Percentiles rank a stretch among this genome's conserved stretches.
phyloP scores from a whole-genome alignment of 2,888 invertebrate genomes.

The Drosophila meridiana region DNA sequence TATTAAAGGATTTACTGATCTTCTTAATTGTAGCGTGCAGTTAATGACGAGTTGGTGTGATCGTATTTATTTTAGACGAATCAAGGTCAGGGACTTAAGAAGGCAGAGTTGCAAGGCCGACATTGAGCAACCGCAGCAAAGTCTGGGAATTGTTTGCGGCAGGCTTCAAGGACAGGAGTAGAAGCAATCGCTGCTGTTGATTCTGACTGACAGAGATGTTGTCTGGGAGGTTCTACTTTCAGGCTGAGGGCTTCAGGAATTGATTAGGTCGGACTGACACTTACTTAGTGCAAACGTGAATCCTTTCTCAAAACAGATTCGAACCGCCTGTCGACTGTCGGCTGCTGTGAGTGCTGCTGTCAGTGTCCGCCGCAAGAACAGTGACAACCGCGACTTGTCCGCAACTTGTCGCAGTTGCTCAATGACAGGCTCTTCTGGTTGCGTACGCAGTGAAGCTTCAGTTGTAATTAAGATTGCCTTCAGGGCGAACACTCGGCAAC shows the following conservation, averaged over 20 bases:
- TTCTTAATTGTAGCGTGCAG: not conserved
- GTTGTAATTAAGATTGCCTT: slow-evolving; percentile 7
- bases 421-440: slow-evolving; percentile 3
- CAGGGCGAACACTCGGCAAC: slow-evolving; percentile 1
- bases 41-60: not conserved
- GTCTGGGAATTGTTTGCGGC: not conserved
- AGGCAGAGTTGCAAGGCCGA: not conserved
- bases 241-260: not conserved
- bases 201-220: not conserved
- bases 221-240: not conserved
- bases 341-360: not conserved
- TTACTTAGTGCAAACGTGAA: not conserved
- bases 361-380: not conserved
- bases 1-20: not conserved
- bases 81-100: not conserved
- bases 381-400: slow-evolving; percentile 1
- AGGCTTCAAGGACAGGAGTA: slow-evolving; percentile 2
- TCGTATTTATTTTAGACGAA: too few relatives aligned
- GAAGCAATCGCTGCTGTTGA: not conserved
- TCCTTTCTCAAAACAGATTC: not conserved
- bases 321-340: not conserved
- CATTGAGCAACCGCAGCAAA: not conserved
- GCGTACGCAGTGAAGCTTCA: slow-evolving; percentile 2
- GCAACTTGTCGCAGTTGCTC: slow-evolving; percentile 5
- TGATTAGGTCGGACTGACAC: not conserved